Percentiles rank a stretch among this genome's conserved stretches.
Evolutionary conservation across 2,888 invertebrate genomes (phyloP).

Genomic region (Drosophila nr. perissopoda): DNA sequence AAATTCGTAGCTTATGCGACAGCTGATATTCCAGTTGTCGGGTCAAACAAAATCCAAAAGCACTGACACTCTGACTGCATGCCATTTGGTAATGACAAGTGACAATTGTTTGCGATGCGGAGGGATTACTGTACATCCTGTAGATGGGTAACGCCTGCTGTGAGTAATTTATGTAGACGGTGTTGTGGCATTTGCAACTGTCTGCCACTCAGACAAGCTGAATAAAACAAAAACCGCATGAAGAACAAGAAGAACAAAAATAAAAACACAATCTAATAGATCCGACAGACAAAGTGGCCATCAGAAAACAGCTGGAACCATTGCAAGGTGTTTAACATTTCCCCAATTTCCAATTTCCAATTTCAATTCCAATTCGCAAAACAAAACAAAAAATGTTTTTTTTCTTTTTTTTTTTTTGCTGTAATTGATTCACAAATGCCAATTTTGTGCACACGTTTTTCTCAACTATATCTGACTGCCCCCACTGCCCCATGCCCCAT

Average conservation of each 20-base stretch:
- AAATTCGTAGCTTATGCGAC: not conserved
- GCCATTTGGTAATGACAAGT: conserved; percentile 27
- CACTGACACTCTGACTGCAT: conserved; percentile 28
- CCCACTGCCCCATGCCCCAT: not conserved
- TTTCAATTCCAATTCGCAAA: not conserved
- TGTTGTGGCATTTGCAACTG: conserved; percentile 52
- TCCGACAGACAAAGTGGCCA: conserved; percentile 25
- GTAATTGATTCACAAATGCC: conserved; percentile 64
- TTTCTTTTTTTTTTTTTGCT: conserved; percentile 12
- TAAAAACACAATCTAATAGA: conserved; percentile 32
- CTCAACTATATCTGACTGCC: not conserved
- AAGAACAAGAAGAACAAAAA: conserved; percentile 2
- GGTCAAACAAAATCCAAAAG: conserved; percentile 38
- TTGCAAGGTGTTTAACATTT: conserved; percentile 25
- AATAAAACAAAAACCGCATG: conserved; percentile 1
- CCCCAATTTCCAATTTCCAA: conserved; percentile 1
- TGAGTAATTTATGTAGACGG: conserved; percentile 32
- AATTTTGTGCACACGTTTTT: conserved; percentile 37
- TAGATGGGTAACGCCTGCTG: conserved; percentile 18
- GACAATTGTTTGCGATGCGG: conserved; percentile 19
- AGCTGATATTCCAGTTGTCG: conserved; percentile 14
- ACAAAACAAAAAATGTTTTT: conserved; percentile 12
- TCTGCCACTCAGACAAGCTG: conserved; percentile 35
- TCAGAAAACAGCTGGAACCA: conserved; percentile 30
- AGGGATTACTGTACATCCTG: conserved; percentile 27